Evolutionary conservation across 2,797 vertebrate species (phyloP).

Genomic region (Clarias platycephalus): DNA sequence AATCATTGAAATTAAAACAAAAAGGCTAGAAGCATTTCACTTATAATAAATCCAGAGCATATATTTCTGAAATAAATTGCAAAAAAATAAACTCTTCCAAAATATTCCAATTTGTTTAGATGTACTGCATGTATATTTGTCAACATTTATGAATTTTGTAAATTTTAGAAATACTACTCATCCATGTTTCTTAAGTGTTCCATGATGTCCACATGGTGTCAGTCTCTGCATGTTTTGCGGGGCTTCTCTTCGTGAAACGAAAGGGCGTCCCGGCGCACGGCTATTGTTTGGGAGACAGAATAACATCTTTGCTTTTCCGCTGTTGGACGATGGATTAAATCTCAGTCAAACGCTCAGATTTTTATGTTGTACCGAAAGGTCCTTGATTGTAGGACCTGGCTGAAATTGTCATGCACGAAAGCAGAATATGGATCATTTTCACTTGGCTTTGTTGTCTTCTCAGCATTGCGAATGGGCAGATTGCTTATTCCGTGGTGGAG

Average conservation of each 20-base stretch:
- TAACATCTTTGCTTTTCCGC: neutral
- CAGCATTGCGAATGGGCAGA: constrained; percentile 12
- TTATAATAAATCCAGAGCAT: too few species aligned
- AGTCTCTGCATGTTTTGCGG: neutral
- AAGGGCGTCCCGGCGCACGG: constrained; percentile 19
- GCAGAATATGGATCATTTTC: constrained; percentile 17
- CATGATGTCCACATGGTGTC: constrained; percentile 40
- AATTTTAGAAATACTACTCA: neutral
- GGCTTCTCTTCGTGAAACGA: constrained; percentile 18
- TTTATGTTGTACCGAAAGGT: neutral
- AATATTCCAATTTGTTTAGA: too few species aligned
- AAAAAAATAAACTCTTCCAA: too few species aligned
- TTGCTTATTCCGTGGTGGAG: constrained; percentile 66
- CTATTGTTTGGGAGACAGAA: constrained; percentile 35
- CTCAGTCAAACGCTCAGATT: neutral
- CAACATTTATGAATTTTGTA: too few species aligned
- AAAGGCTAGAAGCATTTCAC: too few species aligned
- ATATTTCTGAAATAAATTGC: too few species aligned
- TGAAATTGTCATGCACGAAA: neutral
- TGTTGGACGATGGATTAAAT: neutral
- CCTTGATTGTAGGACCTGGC: constrained; percentile 5
- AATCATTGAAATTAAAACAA: too few species aligned
- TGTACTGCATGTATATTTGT: neutral
- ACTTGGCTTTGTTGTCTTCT: constrained; percentile 21
- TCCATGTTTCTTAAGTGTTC: neutral